Evolutionary conservation across 2,888 invertebrate genomes (phyloP), one percentile per base, ranked within the genome.

Genomic region (Apodemia mormo): DNA sequence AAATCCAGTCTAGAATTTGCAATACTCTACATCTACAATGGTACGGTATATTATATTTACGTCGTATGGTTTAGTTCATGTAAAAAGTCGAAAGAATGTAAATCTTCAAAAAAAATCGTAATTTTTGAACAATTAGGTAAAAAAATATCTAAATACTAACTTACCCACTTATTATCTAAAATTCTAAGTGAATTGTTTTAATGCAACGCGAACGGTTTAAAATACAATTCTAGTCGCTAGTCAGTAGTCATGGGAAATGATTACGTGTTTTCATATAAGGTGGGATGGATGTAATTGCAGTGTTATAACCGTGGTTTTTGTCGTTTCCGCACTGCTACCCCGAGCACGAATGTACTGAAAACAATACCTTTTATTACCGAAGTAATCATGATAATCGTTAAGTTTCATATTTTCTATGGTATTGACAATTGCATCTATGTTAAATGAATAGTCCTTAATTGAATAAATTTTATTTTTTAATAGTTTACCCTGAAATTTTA

Each of bases 191-290:
- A 33, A 14, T 64, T 64, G 68, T 68, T 68, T 61, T 68, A 10
- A 61, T 68, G 37, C 33, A 68, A 68, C 43, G 45, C 30, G n/a
- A 68, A 68, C 45, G 49, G 52, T 52, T 64, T 56, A 69, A 40
- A 29, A 40, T 65, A 69, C 65, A 54, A 54, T 67, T 52, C 65
- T 56, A 69, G 65, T 37, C 61, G 58, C 56, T 68, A 61, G 58
- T 83, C 80, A 81, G 79, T 80, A 86, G 92, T 92, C 92, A 92
- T 92, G 92, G 92, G 92, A 92, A 92, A 80, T 85, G 89, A 86
- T 75, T 86, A 81, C 81, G 76, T 76, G 83, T 88, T 89, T 91
- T 88, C 89, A 78, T 85, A 80, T 80, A 78, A 77, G 74, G 78
- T 78, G 79, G 79, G 80, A 85, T 86, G 87, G 85, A 84, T 81